phyloP scores from a whole-genome alignment of 1,140 invertebrate species.

The Drosophila arizonae region DNA sequence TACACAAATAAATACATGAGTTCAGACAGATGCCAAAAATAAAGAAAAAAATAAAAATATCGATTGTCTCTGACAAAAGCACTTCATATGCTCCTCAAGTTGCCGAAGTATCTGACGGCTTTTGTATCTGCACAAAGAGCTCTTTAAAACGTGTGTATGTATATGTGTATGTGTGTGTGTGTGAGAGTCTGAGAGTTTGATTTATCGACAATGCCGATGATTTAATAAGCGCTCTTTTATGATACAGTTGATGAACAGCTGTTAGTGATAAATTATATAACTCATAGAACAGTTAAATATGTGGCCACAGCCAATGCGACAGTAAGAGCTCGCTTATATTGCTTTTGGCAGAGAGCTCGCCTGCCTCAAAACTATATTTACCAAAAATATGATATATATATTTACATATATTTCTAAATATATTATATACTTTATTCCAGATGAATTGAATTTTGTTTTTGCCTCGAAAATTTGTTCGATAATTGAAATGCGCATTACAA shows the following conservation, averaged over 20 bases:
- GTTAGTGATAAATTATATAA: not conserved
- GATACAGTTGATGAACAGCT: constrained; percentile 17
- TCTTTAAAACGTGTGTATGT: constrained; percentile 13
- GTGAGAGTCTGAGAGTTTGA: constrained; percentile 28
- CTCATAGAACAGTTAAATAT: too few species aligned
- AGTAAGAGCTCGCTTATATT: not conserved
- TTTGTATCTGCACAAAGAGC: constrained; percentile 46
- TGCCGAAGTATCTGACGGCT: constrained; percentile 34
- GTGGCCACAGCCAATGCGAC: too few species aligned
- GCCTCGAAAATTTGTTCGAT: constrained; percentile 20
- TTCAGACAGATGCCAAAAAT: constrained; percentile 31
- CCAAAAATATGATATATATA: not conserved
- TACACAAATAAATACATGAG: constrained; percentile 68
- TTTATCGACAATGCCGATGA: constrained; percentile 54
- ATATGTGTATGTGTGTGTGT: constrained; percentile 3
- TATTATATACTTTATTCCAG: constrained; percentile 8
- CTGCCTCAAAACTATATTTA: not conserved
- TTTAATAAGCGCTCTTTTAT: constrained; percentile 50
- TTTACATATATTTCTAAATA: constrained; percentile 2
- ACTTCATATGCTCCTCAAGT: constrained; percentile 47
- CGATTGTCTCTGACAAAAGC: constrained; percentile 51
- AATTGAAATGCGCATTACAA: constrained; percentile 57
- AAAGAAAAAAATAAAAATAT: not conserved
- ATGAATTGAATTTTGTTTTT: constrained; percentile 10
- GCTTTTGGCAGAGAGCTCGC: too few species aligned